phyloP scores from a whole-genome alignment of 2,113 vertebrate species.

The Meriones unguiculatus region DNA sequence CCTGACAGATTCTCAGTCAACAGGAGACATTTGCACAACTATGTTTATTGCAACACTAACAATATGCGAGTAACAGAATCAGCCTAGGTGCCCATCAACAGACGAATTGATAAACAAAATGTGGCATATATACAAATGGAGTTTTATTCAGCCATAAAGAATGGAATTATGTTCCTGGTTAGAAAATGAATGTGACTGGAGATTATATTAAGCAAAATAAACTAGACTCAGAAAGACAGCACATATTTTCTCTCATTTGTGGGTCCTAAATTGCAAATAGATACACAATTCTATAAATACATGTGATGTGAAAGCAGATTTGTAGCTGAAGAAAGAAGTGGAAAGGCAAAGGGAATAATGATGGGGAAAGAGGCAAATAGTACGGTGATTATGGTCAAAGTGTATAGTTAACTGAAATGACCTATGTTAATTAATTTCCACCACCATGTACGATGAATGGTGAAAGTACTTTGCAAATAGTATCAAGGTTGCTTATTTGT shows the following conservation, averaged over 20 bases:
- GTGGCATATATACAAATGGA: not conserved
- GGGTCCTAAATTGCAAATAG: not conserved
- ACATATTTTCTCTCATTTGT: not conserved
- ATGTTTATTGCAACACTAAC: not conserved
- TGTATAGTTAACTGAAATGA: not conserved
- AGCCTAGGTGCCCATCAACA: not conserved
- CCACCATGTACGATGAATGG: not conserved
- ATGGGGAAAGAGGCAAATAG: not conserved
- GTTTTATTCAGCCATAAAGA: not conserved
- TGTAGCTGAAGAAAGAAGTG: not conserved
- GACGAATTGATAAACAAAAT: conserved; percentile 16
- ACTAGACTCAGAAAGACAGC: not conserved
- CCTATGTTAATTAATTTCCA: not conserved
- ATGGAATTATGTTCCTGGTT: not conserved
- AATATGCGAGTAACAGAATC: not conserved
- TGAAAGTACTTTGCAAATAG: not conserved
- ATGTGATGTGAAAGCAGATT: not conserved
- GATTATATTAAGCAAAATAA: not conserved
- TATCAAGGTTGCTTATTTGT: not conserved
- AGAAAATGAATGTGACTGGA: not conserved
- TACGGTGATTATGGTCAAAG: not conserved
- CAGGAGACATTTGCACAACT: not conserved
- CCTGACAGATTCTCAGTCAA: not conserved
- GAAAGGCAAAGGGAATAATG: not conserved
- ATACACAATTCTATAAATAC: not conserved